A percentile compares a stretch with the other conserved stretches of the same genome.
Conservation (phyloP, 2,797 vertebrate species). For the Streptopelia turtur region DNA sequence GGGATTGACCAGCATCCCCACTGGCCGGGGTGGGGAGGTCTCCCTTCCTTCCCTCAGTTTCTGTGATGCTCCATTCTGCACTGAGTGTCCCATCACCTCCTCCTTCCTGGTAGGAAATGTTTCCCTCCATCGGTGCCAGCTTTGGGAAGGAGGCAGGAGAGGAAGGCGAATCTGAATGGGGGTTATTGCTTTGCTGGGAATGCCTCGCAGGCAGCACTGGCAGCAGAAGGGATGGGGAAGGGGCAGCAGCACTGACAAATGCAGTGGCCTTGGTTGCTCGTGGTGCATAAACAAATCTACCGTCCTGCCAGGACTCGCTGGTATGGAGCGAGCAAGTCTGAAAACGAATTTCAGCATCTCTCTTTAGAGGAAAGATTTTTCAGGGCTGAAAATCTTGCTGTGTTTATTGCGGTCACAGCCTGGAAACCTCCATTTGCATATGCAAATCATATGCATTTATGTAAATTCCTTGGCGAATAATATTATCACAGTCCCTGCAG, state of each 20-base stretch:
- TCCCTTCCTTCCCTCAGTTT: neutral
- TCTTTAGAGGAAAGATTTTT: neutral
- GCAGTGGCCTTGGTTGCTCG: accelerated
- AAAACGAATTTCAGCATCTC: neutral
- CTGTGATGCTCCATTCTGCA: neutral
- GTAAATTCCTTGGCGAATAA: neutral
- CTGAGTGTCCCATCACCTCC: neutral
- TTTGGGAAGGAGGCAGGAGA: neutral
- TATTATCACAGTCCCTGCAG: neutral
- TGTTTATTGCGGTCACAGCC: neutral
- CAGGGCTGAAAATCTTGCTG: neutral
- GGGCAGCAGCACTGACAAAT: neutral
- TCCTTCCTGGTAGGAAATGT: neutral
- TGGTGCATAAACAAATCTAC: neutral
- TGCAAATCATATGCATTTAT: constrained; percentile 59
- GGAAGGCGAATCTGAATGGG: accelerated
- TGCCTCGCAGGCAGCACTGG: neutral
- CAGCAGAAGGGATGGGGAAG: neutral
- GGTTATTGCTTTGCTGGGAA: neutral
- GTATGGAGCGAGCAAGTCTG: neutral
- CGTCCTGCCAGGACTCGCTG: neutral
- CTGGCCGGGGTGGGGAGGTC: neutral
- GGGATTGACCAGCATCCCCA: neutral
- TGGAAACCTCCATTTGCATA: neutral
- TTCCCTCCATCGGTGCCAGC: neutral